Evolutionary conservation across 2,797 vertebrate genomes (phyloP).

Genomic region (Acrocephalus scirpaceus): DNA sequence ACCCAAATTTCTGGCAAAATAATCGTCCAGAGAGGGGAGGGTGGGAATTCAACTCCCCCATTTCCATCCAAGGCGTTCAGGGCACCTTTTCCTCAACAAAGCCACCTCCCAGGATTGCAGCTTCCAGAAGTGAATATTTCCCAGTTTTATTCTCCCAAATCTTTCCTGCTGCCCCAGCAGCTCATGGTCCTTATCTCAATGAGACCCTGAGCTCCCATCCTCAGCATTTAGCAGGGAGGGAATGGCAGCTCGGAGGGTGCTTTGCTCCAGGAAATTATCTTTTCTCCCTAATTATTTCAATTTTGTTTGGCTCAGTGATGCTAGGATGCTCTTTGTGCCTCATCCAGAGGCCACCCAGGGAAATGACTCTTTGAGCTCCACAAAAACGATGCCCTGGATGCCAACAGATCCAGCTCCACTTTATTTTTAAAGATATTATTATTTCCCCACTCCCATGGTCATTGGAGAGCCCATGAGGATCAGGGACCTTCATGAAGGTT

Average conservation of each 20-base stretch:
- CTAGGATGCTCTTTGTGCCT: not conserved
- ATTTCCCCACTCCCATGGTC: not conserved
- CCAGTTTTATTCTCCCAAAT: not conserved
- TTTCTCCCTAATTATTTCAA: constrained; percentile 46
- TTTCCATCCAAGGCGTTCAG: not conserved
- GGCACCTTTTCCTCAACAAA: not conserved
- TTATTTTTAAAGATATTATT: not conserved
- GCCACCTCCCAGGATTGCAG: not conserved
- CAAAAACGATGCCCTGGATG: not conserved
- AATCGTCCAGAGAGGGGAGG: not conserved
- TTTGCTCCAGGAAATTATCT: constrained; percentile 25
- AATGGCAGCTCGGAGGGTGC: not conserved
- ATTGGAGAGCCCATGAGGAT: not conserved
- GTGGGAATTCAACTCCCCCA: not conserved
- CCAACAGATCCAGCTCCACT: not conserved
- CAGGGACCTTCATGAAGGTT: not conserved
- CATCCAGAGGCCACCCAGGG: not conserved
- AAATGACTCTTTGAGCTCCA: not conserved
- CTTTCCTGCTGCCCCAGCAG: not conserved
- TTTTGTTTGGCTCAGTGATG: not conserved
- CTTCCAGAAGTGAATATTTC: not conserved
- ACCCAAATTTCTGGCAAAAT: not conserved
- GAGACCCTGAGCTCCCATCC: not conserved
- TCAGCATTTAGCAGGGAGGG: not conserved
- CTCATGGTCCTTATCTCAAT: not conserved